Conservation (phyloP, 2,113 vertebrate genomes). For the Erythrocercus mccallii region DNA sequence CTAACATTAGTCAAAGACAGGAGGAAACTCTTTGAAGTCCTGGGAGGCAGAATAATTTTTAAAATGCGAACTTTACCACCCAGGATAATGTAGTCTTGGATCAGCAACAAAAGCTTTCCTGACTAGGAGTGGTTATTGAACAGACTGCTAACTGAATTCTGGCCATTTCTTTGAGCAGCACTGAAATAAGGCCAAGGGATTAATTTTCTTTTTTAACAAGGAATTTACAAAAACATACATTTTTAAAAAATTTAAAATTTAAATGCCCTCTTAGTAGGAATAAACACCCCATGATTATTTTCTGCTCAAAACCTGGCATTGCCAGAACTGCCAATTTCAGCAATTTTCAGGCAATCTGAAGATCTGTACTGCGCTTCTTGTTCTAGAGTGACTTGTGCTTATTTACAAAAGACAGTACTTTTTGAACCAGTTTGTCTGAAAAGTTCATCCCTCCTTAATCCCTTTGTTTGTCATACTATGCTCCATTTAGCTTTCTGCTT, state of each 20-base stretch:
- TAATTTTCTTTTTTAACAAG: not conserved
- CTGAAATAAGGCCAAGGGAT: not conserved
- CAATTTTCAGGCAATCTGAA: not conserved
- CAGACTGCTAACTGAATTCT: not conserved
- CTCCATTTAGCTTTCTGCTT: not conserved
- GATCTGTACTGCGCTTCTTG: not conserved
- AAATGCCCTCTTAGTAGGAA: not conserved
- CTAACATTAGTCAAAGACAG: slow-evolving; percentile 29
- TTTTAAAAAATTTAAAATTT: not conserved
- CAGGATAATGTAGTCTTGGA: not conserved
- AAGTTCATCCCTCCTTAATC: not conserved
- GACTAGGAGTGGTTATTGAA: not conserved
- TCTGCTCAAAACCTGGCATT: not conserved
- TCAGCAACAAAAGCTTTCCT: not conserved
- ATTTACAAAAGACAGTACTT: not conserved
- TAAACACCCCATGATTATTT: not conserved
- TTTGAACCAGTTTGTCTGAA: not conserved
- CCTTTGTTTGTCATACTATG: not conserved
- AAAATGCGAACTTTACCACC: slow-evolving; percentile 19
- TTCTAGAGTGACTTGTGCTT: not conserved
- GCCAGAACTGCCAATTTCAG: not conserved
- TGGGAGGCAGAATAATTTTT: not conserved
- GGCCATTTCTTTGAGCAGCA: not conserved
- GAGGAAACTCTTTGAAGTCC: slow-evolving; percentile 47
- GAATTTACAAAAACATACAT: not conserved